Base-by-base conservation (phyloP, 1,140 invertebrate genomes). In the Triops longicaudatus region DNA sequence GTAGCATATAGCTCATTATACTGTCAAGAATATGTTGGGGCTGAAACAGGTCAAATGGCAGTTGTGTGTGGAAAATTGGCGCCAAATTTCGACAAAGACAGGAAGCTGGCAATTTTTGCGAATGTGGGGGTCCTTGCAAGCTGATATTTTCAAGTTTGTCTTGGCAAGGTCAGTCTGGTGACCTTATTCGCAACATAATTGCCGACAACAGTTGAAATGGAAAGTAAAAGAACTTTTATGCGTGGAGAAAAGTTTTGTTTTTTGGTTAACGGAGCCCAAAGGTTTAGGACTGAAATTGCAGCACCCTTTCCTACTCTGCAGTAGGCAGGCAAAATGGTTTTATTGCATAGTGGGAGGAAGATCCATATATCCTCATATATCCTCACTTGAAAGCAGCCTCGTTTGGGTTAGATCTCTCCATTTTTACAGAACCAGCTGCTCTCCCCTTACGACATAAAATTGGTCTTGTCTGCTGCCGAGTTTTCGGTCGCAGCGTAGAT, bases 241-340 rank as follows among this genome's bases (percentile, higher is more conserved):
- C 31, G 31, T 37, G 31, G 31, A 7, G 31, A 2, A 7, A 37
- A 37, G 31, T 37, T 63, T 63, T 63, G 50, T 63, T 63, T 17
- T 63, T 63, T 63, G 10, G 31, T 37, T 22, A 63, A 63, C 22
- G 14, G 50, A n/a, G 50, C 50, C 17, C 14, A 63, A 63, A 22
- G 50, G 14, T 63, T 63, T 63, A 63, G 50, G 50, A 22, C 22
- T 63, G 50, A 63, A 63, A 63, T 63, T 63, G 50, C 50, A 63
- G 50, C 50, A 63, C 50, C 50, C 50, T 63, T 63, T 63, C 31
- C 31, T 37, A 6, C 17, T n/a, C 14, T 63, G 50, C 50, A 63
- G 22, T 63, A 63, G 22, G 50, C n/a, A 63, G 22, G 14, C 17
- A 17, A 63, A 63, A 63, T 63, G 50, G 50, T 17, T 63, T 63